Evolutionary conservation across 30 jellyfish, hydroid and myxozoan genomes (phyloP), one percentile per base, ranked within the genome.

Genomic region (Morbakka virulenta): DNA sequence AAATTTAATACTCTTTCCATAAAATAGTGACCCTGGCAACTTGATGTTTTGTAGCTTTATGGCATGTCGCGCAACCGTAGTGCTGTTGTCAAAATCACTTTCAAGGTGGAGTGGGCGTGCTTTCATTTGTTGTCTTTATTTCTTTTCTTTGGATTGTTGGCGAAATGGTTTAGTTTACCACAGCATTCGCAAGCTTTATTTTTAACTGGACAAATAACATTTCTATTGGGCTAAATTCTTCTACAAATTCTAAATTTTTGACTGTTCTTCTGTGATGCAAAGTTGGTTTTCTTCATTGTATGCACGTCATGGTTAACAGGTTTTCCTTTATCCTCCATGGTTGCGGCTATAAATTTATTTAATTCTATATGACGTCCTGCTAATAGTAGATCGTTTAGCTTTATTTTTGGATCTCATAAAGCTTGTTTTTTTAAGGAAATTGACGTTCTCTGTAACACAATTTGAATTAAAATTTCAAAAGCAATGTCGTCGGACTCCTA

Each of bases 311-410:
- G 69, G 25, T n/a, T n/a, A n/a, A n/a, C n/a, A n/a, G 76, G n/a
- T n/a, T n/a, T n/a, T n/a, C n/a, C n/a, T n/a, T n/a, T n/a, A n/a
- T n/a, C n/a, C n/a, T n/a, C n/a, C 11, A 52, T 73, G 1, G 51
- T 62, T 6, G 85, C 79, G 29, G 85, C 62, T 49, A 50, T 74
- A 48, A 53, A 20, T 20, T 6, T 6, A 53, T 32, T 53, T 11
- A 73, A 27, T 73, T 73, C 85, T 0, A 27, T 75, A 14, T 25
- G 77, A 13, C 78, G 85, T 2, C 77, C 85, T 2, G 57, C 78
- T 4, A 73, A 33, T 47, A 73, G 23, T 0, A 73, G 14, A 22
- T 73, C 35, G 4, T 23, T 20, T 20, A 73, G 25, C 23, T 26
- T 73, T n/a, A 53, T 53, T 4, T 20, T 3, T n/a, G 4, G 4